These are phyloP conservation scores for Burhinus oedicnemus DNA, from an alignment of 2,113 vertebrate species.

Conservation along the genomic window DNA sequence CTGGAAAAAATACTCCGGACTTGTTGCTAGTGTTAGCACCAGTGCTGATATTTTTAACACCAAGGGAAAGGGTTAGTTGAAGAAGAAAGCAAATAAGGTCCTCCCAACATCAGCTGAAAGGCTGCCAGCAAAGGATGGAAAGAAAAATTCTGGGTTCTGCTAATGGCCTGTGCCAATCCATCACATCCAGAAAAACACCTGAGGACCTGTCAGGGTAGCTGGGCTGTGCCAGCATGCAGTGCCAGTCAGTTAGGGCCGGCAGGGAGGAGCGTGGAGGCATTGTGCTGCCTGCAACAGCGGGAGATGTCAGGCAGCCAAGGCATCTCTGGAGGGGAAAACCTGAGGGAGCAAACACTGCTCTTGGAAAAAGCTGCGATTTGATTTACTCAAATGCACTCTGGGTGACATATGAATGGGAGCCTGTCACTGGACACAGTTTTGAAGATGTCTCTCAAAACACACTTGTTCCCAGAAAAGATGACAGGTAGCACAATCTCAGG, in stretches of 20 bases:
- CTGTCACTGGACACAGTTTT: not conserved
- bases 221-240: not conserved
- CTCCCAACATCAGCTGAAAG: not conserved
- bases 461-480: not conserved
- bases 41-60: not conserved
- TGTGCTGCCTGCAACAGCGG: not conserved
- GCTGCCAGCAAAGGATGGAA: not conserved
- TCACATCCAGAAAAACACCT: not conserved
- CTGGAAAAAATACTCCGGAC: not conserved
- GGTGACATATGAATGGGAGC: fast-evolving
- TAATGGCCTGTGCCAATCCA: not conserved
- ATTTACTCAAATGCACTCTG: not conserved
- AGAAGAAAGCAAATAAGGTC: not conserved
- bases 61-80: not conserved
- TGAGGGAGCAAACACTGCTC: not conserved
- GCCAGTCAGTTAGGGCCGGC: not conserved
- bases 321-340: not conserved
- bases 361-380: not conserved
- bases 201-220: not conserved
- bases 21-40: not conserved
- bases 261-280: not conserved
- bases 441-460: not conserved
- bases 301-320: not conserved
- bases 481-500: not conserved
- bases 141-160: slow-evolving; percentile 6